These are phyloP conservation scores for Meriones unguiculatus DNA, from an alignment of 2,113 vertebrate species.

Conservation along the genomic window DNA sequence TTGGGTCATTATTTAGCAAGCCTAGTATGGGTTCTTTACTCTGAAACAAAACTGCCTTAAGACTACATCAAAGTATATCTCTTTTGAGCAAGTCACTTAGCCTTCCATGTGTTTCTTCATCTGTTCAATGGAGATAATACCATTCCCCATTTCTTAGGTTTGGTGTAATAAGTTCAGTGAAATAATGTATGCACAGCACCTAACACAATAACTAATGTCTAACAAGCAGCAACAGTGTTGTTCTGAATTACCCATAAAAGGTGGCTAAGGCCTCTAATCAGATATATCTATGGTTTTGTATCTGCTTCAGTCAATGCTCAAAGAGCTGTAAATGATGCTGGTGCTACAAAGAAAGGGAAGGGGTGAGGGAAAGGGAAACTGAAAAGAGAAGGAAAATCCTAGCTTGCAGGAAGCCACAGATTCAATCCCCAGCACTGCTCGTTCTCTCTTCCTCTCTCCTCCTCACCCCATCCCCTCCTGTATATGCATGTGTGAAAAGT, in stretches of 20 bases:
- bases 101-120: not conserved
- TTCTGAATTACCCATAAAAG: not conserved
- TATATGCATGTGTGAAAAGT: no score
- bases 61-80: not conserved
- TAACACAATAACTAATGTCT: not conserved
- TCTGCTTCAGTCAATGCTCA: not conserved
- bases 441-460: no score
- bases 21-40: not conserved
- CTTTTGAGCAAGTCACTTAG: constrained; percentile 4
- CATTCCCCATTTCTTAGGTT: not conserved
- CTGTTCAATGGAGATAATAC: not conserved
- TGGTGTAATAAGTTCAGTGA: constrained; percentile 8
- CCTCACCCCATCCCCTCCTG: not conserved
- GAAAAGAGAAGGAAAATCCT: not conserved
- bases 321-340: constrained; percentile 28
- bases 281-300: not conserved
- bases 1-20: not conserved
- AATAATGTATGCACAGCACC: not conserved
- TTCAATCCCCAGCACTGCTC: not conserved
- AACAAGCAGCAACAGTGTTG: not conserved
- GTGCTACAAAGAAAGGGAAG: not conserved
- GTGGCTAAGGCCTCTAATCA: not conserved
- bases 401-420: not conserved
- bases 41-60: not conserved
- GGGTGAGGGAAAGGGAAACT: no score